Evolutionary conservation across 2,113 vertebrate species (phyloP).

Genomic region (Tylochromis polylepis): DNA sequence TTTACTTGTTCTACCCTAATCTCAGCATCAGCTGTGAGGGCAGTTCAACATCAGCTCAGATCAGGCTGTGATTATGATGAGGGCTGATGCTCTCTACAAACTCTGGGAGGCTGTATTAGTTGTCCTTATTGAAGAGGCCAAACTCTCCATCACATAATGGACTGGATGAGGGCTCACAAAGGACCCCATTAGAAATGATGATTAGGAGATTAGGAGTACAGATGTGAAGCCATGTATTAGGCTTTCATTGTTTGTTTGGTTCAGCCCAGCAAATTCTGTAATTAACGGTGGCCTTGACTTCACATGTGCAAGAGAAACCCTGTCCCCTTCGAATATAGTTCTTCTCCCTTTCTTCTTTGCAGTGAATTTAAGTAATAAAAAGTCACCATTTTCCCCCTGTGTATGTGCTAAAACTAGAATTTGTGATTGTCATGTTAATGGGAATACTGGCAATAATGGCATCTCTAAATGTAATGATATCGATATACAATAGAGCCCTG

Average conservation of each 20-base stretch:
- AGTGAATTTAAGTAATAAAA: no score
- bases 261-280: not conserved
- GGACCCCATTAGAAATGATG: not conserved
- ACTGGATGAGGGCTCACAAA: not conserved
- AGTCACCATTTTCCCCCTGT: no score
- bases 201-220: not conserved
- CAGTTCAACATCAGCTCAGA: not conserved
- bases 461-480: no score
- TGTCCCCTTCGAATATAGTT: not conserved
- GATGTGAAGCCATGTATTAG: not conserved
- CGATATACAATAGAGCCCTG: no score
- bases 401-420: no score
- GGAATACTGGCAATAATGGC: no score
- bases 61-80: slow-evolving; percentile 4
- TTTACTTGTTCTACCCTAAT: not conserved
- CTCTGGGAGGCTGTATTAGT: not conserved
- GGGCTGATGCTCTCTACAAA: not conserved
- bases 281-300: not conserved
- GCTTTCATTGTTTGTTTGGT: not conserved
- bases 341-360: no score
- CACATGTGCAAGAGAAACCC: not conserved
- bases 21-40: not conserved
- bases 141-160: not conserved
- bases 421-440: no score
- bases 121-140: not conserved